These are phyloP conservation scores for Cryptus armator DNA, from an alignment of 2,888 invertebrate genomes.

Conservation along the genomic window DNA sequence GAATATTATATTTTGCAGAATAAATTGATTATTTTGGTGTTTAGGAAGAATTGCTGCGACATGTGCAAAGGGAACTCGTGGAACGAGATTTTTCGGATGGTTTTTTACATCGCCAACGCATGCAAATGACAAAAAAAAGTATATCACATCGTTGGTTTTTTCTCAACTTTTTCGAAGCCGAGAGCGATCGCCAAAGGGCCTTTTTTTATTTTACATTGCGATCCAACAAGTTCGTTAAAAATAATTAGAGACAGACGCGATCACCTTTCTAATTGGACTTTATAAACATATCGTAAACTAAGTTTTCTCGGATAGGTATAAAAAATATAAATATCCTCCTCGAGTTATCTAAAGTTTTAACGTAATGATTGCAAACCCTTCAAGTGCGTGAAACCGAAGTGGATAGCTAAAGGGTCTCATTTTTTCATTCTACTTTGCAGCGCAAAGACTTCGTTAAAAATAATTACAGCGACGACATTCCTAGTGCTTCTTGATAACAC, in stretches of 20 bases:
- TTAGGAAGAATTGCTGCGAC: background rate
- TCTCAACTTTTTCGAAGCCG: too few species aligned
- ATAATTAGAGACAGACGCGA: background rate
- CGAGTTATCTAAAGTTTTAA: too few species aligned
- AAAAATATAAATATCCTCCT: too few species aligned
- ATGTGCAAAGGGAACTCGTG: background rate
- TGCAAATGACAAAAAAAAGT: background rate
- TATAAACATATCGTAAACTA: background rate
- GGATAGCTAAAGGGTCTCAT: too few species aligned
- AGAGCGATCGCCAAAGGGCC: background rate
- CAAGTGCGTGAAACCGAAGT: too few species aligned
- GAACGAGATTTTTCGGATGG: background rate
- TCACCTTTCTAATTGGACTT: background rate
- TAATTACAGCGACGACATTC: too few species aligned
- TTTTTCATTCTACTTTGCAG: too few species aligned
- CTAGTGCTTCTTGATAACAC: too few species aligned
- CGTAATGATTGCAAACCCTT: too few species aligned
- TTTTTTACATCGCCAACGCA: background rate
- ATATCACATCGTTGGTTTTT: background rate
- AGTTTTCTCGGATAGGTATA: too few species aligned
- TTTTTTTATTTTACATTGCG: background rate
- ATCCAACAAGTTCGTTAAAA: background rate
- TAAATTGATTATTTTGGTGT: background rate
- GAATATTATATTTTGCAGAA: background rate
- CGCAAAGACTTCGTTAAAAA: too few species aligned